Evolutionary conservation across 2,797 vertebrate species (phyloP), one percentile per base, ranked within the genome.

Genomic region (Microctenopoma stevenorrisi): DNA sequence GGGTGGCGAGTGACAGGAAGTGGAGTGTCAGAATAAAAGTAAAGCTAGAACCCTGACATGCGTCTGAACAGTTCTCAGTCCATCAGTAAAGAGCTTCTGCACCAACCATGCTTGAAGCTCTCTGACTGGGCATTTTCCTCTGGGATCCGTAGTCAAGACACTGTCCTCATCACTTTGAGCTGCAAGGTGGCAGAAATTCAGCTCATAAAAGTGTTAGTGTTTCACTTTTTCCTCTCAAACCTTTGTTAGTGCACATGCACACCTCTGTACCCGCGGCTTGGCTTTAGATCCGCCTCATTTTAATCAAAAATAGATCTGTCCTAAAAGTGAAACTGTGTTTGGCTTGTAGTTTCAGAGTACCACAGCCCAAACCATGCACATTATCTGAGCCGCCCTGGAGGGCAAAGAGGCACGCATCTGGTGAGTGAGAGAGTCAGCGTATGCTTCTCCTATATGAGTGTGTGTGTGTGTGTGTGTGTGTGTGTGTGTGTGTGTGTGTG

Each of bases 341-440:
- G 50, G 18, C 40, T 72, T 18, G 9, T 49, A 18, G 65, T 79
- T 71, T 54, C 72, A 57, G 28, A 76, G 52, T 18, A 35, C 43
- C 48, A 12, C 50, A 6, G 64, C 64, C 66, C 52, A 55, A 42
- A 33, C 72, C 70, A 72, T 70, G 67, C 64, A 50, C 50, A 58
- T 78, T 51, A 76, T 70, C 10, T n/a, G 15, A 14, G 59, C 56
- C 40, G 64, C 74, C 66, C 70, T 46, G 35, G 64, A 80, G 74
- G 78, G 65, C 63, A 69, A 54, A 25, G 38, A 4, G 38, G 64
- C 43, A 40, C 76, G 64, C 68, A 79, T 83, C 81, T 84, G 76
- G 55, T 33, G 56, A 48, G 50, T 37, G 60, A 60, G 55, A 56
- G 66, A 44, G 62, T 73, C 67, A 78, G 55, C 30, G 52, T 73